Conservation (phyloP, 2,888 invertebrate species). For the Alviniconcha strummeri region DNA sequence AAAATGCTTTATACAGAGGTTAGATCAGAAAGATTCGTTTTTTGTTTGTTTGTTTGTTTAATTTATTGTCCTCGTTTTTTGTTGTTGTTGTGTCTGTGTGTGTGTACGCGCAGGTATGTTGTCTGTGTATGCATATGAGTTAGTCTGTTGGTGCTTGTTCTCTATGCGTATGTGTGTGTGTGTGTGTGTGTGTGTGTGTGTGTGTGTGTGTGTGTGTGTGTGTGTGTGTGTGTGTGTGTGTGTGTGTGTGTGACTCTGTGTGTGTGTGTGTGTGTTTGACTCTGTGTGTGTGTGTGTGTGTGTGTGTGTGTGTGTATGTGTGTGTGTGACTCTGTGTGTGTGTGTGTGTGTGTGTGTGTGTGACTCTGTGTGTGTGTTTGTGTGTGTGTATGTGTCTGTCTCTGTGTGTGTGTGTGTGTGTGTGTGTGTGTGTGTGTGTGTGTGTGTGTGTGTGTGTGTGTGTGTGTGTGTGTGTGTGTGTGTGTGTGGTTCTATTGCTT, state of each 20-base stretch:
- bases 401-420: not conserved
- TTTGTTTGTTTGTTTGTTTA: not conserved
- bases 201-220: not conserved
- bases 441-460: not conserved
- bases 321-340: not conserved
- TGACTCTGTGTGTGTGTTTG: not conserved
- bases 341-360: not conserved
- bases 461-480: not conserved
- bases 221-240: constrained; percentile 1
- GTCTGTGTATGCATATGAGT: not conserved
- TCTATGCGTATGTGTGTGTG: not conserved
- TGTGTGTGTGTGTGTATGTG: not conserved
- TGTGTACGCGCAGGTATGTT: no score
- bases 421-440: not conserved
- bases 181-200: not conserved
- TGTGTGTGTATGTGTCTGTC: not conserved
- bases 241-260: not conserved
- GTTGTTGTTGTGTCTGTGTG: no score
- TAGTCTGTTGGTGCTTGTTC: not conserved
- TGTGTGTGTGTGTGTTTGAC: not conserved
- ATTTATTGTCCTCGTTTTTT: no score
- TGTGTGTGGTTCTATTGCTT: not conserved
- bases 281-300: not conserved
- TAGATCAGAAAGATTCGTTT: not conserved
- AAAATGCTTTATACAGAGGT: no score